Conservation (phyloP, 2,888 invertebrate genomes). For the Rosalia funebris region DNA sequence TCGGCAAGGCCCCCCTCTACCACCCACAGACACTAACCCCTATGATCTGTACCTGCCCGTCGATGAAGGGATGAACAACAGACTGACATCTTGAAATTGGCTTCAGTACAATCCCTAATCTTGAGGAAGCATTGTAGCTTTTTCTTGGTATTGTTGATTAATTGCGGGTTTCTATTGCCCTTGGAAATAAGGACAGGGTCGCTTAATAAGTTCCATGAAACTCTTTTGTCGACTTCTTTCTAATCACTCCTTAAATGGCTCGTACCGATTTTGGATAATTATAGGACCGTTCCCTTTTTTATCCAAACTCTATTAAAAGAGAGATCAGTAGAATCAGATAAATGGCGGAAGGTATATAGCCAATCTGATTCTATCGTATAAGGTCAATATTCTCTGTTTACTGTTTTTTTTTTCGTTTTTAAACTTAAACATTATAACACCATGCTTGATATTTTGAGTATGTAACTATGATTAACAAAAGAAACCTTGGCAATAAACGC, state of each 20-base stretch:
- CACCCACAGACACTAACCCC: slow-evolving; percentile 18
- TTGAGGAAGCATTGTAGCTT: slow-evolving; percentile 47
- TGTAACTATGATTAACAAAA: no score
- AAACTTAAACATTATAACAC: no score
- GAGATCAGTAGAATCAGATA: no score
- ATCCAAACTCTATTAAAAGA: no score
- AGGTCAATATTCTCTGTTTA: no score
- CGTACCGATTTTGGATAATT: background rate
- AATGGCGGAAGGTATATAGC: no score
- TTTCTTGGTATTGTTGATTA: slow-evolving; percentile 52
- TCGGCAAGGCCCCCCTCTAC: no score
- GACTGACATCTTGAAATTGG: slow-evolving; percentile 53
- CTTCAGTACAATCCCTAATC: slow-evolving; percentile 52
- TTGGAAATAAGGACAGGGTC: slow-evolving; percentile 20
- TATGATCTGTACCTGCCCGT: slow-evolving; percentile 35
- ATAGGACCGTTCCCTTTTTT: background rate
- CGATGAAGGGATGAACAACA: slow-evolving; percentile 40
- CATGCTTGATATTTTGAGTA: no score
- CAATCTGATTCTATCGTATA: no score
- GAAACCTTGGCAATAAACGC: no score
- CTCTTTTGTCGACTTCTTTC: slow-evolving; percentile 11
- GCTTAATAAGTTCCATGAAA: slow-evolving; percentile 19
- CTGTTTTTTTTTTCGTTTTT: no score
- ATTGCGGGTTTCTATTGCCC: slow-evolving; percentile 46
- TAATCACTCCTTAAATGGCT: slow-evolving; percentile 4